These are phyloP conservation scores for Papilio helenus DNA, from an alignment of 1,140 invertebrate genomes.

Conservation along the genomic window DNA sequence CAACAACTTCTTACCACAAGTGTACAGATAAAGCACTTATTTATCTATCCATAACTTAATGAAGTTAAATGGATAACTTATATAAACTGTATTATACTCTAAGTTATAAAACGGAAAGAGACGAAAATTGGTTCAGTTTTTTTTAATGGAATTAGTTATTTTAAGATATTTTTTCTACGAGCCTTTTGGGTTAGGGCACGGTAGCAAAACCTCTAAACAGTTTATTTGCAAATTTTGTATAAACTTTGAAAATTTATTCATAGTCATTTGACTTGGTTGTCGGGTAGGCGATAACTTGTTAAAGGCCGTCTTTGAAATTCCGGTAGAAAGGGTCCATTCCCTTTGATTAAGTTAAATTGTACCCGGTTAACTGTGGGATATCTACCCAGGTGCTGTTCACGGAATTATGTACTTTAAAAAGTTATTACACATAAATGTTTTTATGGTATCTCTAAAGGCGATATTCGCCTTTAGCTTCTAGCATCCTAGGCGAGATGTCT, in stretches of 20 bases:
- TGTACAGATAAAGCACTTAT: slow-evolving; percentile 3
- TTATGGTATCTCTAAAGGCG: too few relatives aligned
- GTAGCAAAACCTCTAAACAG: slow-evolving; percentile 3
- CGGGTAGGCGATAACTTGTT: slow-evolving; percentile 11
- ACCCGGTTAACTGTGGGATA: neutral
- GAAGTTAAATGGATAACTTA: neutral
- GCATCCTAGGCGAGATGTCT: too few relatives aligned
- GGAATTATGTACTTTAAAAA: neutral
- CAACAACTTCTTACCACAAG: slow-evolving; percentile 21
- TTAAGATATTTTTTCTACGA: too few relatives aligned
- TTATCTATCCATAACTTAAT: neutral
- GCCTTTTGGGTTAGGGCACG: neutral
- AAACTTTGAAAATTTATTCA: slow-evolving; percentile 7
- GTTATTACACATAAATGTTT: neutral
- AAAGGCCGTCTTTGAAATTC: slow-evolving; percentile 16
- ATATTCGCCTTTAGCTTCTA: too few relatives aligned
- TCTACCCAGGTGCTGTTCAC: neutral
- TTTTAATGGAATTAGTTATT: too few relatives aligned
- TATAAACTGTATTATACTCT: neutral
- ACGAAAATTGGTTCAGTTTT: too few relatives aligned
- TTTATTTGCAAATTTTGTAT: slow-evolving; percentile 1
- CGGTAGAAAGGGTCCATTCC: slow-evolving; percentile 1
- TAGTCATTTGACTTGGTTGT: slow-evolving; percentile 8
- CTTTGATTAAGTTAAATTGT: slow-evolving; percentile 14
- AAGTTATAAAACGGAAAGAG: neutral